phyloP scores from a whole-genome alignment of 2,113 vertebrate genomes.

The Okapia johnstoni region DNA sequence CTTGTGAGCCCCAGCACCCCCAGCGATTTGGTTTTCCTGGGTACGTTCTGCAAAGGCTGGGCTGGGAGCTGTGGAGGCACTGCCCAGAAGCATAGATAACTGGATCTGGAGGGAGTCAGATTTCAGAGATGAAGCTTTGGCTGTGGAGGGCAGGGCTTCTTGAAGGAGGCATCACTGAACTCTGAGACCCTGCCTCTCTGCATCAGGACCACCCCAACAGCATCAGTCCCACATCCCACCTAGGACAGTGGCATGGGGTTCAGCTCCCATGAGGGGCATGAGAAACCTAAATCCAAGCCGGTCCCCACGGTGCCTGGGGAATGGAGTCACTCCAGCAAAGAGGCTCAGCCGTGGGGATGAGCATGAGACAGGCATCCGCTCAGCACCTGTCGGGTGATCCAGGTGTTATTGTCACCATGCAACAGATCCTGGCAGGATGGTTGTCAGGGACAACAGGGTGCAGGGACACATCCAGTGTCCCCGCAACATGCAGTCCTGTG shows the following conservation, averaged over 20 bases:
- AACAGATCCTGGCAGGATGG: fast-evolving
- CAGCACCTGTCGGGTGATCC: fast-evolving
- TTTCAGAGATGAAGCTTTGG: fast-evolving
- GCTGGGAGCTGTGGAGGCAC: fast-evolving
- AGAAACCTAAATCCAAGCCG: not conserved
- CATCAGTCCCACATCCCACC: not conserved
- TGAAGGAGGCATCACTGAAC: not conserved
- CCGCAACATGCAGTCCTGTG: fast-evolving
- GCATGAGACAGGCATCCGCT: fast-evolving
- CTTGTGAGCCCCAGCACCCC: not conserved
- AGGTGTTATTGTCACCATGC: fast-evolving
- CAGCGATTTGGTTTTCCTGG: not conserved
- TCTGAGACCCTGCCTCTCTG: fast-evolving
- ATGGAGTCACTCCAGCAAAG: not conserved
- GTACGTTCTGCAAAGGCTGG: fast-evolving
- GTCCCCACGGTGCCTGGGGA: not conserved
- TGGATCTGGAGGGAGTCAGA: not conserved
- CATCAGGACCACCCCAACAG: not conserved
- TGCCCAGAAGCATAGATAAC: not conserved
- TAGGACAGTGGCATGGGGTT: not conserved
- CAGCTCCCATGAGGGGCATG: not conserved
- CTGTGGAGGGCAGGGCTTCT: not conserved
- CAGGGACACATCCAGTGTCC: fast-evolving
- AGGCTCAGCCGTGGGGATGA: fast-evolving
- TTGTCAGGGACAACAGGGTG: not conserved